Base-by-base conservation (phyloP, 2,888 invertebrate genomes). In the Geotrupes spiniger region DNA sequence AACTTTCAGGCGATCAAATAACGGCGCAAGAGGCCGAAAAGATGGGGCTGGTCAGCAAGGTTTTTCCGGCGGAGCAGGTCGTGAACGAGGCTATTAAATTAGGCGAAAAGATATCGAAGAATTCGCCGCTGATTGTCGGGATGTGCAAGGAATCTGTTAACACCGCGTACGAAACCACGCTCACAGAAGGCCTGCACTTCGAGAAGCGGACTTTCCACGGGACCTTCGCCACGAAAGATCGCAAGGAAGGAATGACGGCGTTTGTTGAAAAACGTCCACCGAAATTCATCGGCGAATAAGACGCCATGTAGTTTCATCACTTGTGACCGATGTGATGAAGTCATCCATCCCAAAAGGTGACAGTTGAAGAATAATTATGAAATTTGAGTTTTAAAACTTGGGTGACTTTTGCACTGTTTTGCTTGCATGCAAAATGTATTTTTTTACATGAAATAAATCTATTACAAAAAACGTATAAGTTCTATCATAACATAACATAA, bases 171-270 rank as follows among this genome's bases (percentile, higher is more conserved):
- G 97, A 99, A 73, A 89, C 90, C 31, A 87, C 92, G 0, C 77
- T 99, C 43, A 77, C 78, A 46, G 88, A 97, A 71, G 99, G 98
- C 8, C 77, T 98, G 17, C 84, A 83, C 57, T 92, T 83, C 65
- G 99, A 99, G 70, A 91, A 92, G 69, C 82, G 89, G 55, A 71
- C 86, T 45, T 99, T 99, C 85, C 92, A 98, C 70, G 84, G 90
- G 28, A 93, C 97, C 21, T 99, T 99, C 75, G 92, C 95, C 14
- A 97, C 97, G 57, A 82, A 85, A 65, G 99, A 99, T 72, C 86
- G 91, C 59, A 90, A 89, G 70, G 99, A 99, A 76, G 99, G 99
- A 36, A 99, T 99, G 99, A 83, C 85, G 9, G 98, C 99, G 10
- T 99, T 99, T 73, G 74, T 87, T 42, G 96, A 98, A 69, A 99